These are phyloP conservation scores for Pomatorhinus ruficollis DNA, from an alignment of 2,113 vertebrate genomes.

Conservation along the genomic window DNA sequence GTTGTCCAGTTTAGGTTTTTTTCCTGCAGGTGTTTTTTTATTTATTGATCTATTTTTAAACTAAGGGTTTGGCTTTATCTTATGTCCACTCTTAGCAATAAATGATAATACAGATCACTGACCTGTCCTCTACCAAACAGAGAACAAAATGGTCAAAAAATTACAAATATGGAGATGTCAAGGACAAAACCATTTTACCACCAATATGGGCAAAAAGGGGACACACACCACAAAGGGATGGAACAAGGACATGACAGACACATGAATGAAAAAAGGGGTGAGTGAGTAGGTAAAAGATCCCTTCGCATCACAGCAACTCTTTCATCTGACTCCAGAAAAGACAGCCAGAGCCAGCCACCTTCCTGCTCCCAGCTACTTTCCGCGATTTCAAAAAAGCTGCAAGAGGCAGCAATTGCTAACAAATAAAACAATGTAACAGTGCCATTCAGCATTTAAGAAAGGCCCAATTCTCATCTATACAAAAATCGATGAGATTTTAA, in stretches of 20 bases:
- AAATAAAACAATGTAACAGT: background rate
- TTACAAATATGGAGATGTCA: background rate
- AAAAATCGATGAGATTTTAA: background rate
- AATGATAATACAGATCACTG: background rate
- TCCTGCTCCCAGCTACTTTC: background rate
- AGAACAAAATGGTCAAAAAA: background rate
- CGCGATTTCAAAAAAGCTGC: background rate
- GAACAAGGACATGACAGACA: background rate
- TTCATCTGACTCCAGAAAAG: background rate
- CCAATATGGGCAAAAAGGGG: rapidly evolving
- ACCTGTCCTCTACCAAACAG: background rate
- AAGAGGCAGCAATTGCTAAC: background rate
- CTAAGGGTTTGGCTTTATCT: background rate
- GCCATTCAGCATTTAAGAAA: background rate
- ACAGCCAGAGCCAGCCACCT: background rate
- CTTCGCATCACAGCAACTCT: background rate
- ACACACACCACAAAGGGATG: background rate
- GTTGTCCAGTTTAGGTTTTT: background rate
- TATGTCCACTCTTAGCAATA: background rate
- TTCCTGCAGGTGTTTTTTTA: background rate
- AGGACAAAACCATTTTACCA: background rate
- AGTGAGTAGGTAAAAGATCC: background rate
- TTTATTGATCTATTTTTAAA: background rate
- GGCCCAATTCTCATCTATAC: background rate
- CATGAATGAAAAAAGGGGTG: background rate